Evolutionary conservation across 1,140 invertebrate genomes (phyloP).

Genomic region (Atopsyche davidsoni): DNA sequence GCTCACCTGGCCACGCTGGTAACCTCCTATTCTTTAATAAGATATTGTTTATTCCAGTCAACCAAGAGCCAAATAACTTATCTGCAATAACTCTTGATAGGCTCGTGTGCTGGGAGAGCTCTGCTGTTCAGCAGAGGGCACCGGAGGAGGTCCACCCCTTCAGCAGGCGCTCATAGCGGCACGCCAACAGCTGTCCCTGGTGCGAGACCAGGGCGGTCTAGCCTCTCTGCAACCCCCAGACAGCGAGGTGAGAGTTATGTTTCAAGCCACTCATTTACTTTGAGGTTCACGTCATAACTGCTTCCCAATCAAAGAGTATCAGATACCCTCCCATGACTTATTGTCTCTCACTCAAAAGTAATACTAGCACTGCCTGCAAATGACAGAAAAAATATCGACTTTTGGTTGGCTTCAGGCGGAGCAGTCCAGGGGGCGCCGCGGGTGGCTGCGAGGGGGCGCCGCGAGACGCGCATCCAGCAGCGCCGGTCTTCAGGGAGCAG

Average conservation of each 20-base stretch:
- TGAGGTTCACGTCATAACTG: too few relatives aligned
- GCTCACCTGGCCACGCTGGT: constrained; percentile 54
- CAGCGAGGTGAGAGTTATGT: constrained; percentile 23
- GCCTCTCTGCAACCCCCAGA: constrained; percentile 27
- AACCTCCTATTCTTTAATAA: constrained; percentile 15
- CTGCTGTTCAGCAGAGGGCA: constrained; percentile 17
- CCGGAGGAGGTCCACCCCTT: constrained; percentile 18
- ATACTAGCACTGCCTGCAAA: too few relatives aligned
- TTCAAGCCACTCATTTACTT: too few relatives aligned
- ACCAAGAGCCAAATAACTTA: too few relatives aligned
- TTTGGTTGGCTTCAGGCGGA: constrained; percentile 12
- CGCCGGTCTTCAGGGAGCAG: background rate
- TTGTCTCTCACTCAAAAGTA: too few relatives aligned
- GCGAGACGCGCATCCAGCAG: constrained; percentile 11
- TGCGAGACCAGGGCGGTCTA: constrained; percentile 25
- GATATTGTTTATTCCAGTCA: background rate
- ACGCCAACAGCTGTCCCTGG: constrained; percentile 22
- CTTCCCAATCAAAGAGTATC: too few relatives aligned
- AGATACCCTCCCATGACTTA: too few relatives aligned
- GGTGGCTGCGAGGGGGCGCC: constrained; percentile 22
- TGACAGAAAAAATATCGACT: background rate
- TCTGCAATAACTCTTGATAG: constrained; percentile 11
- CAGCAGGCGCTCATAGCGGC: constrained; percentile 24
- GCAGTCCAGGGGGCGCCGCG: constrained; percentile 11
- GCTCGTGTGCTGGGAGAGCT: constrained; percentile 20